Percentiles rank a stretch among this genome's conserved stretches.
phyloP scores from a whole-genome alignment of 1,140 invertebrate species.

The Hylyphantes graminicola region DNA sequence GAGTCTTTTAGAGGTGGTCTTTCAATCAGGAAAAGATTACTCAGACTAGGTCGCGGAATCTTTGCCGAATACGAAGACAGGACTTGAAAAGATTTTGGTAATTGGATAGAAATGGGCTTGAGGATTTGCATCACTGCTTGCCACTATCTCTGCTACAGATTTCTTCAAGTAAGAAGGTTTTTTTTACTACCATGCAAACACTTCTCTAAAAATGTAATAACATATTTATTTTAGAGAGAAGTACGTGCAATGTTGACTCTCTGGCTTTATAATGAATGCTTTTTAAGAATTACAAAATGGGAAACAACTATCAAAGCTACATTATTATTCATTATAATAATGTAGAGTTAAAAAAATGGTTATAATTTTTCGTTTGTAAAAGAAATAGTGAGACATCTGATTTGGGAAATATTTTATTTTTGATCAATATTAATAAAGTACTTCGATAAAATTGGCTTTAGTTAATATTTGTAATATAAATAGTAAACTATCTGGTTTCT shows the following conservation, averaged over 20 bases:
- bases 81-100: constrained; percentile 51
- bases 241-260: not conserved
- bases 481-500: constrained; percentile 42
- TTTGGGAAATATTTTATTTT: too few relatives aligned
- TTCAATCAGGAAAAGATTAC: constrained; percentile 59
- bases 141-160: not conserved
- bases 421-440: too few relatives aligned
- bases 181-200: not conserved
- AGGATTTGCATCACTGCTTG: constrained; percentile 47
- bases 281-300: too few relatives aligned
- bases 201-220: constrained; percentile 37
- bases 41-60: constrained; percentile 27
- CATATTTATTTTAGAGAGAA: constrained; percentile 43
- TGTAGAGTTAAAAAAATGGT: too few relatives aligned
- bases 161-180: constrained; percentile 7
- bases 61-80: constrained; percentile 40
- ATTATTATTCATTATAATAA: too few relatives aligned
- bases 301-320: too few relatives aligned
- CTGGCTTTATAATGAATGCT: too few relatives aligned
- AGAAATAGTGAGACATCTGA: too few relatives aligned
- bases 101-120: constrained; percentile 50
- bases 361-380: too few relatives aligned
- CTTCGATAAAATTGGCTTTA: too few relatives aligned
- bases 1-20: constrained; percentile 53
- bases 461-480: not conserved